Base-by-base conservation (phyloP, 2,113 vertebrate species). In the Hypanus sabinus region DNA sequence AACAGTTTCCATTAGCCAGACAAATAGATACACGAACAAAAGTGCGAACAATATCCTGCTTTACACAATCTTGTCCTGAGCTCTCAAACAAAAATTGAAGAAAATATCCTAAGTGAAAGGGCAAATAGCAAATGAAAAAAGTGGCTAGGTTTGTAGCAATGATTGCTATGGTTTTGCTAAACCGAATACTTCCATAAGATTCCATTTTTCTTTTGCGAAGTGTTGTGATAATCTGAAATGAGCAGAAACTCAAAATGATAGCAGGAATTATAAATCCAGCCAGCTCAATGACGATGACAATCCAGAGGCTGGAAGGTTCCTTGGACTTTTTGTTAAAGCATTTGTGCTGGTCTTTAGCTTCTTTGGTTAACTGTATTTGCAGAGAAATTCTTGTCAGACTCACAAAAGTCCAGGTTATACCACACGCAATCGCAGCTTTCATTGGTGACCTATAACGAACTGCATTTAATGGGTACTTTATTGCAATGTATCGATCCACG, bases 141-240 rank as follows among this genome's bases (percentile, higher is more conserved):
- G 12, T 93, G 70, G 73, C 30, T 27, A 73, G 36, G 60, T 73
- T 93, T 73, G 91, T 8, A 30, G 38, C 22, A 11, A 93, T 14
- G 55, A 93, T 93, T 93, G 5, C 22, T 46, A 93, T 93, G 22
- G 62, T 93, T 73, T 70, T 20, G 22, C 68, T 18, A 5, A 46
- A 73, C 24, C 22, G 0, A 30, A 7, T 14, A 11, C 3, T 55
- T 38, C 36, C 36, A 12, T 73, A 38, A 22, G 33, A 27, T 73
- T 30, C 11, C 12, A 0, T 14, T 5, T 11, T 75, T 93, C 95
- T 96, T 94, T 75, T 93, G 22, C 24, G 30, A 65, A 93, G 70
- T 24, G 22, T 93, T 36, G 27, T 5, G 38, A 93, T 73, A 65
- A 75, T 71, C 11, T 93, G 68, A 75, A 93, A 71, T 73, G 91